Evolutionary conservation across 2,888 invertebrate species (phyloP).

Genomic region (Troides aeacus): DNA sequence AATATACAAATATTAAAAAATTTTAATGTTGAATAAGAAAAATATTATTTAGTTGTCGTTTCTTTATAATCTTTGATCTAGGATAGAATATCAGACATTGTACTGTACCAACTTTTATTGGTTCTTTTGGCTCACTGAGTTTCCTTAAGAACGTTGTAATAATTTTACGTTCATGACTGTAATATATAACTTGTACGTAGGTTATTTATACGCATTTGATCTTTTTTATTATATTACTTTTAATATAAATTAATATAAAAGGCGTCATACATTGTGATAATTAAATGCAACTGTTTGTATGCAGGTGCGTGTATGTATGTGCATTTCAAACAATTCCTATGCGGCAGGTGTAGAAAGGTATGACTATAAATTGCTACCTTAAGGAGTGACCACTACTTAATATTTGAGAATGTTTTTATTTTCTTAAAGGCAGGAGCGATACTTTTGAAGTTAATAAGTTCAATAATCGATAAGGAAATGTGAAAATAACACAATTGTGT

Average conservation of each 20-base stretch:
- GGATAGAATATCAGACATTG: neutral
- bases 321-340: neutral
- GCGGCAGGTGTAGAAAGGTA: conserved; percentile 1
- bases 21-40: neutral
- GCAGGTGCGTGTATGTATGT: neutral
- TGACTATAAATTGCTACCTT: neutral
- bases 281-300: neutral
- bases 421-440: no score
- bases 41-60: neutral
- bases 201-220: no score
- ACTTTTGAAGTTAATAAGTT: neutral
- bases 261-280: neutral
- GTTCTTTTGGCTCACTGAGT: neutral
- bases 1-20: no score
- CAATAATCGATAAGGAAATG: neutral
- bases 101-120: neutral
- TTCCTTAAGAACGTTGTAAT: neutral
- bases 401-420: no score
- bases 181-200: neutral
- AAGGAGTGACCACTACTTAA: neutral
- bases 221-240: no score
- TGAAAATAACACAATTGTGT: neutral
- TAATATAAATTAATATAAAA: neutral
- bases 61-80: neutral
- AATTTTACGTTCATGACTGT: neutral